Evolutionary conservation across 2,888 invertebrate genomes (phyloP), one percentile per base, ranked within the genome.

Genomic region (Leptogaster cylindrica): DNA sequence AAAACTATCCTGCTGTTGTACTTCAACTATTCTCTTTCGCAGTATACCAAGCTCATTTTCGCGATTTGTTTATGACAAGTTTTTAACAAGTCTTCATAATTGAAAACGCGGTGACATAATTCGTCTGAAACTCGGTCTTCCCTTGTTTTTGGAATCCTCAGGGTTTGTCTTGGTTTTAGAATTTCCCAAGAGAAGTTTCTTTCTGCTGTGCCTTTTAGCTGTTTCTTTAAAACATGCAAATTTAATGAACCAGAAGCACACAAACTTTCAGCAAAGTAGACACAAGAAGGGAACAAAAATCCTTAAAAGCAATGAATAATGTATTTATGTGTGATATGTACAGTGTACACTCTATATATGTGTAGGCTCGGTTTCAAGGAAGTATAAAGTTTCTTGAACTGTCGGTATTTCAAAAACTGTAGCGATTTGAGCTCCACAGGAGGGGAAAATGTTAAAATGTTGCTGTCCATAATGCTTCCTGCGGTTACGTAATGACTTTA

Each of bases 221-320:
- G 8, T 51, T n/a, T 18, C 51, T 39, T 27, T 23, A 41, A 41
- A 41, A 41, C 39, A 61, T 61, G 61, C 61, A 61, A 61, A 61
- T 61, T 61, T 61, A 61, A 61, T 61, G 61, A 61, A 39, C 61
- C 36, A 41, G 61, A 33, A 61, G 39, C 61, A 39, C 41, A 61
- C 41, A 61, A 46, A 61, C 39, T 36, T 51, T 28, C 51, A 46
- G 46, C 28, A 51, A 28, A 28, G 28, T 28, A 51, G 27, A 27
- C 25, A 51, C 51, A 51, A 51, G 51, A 28, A 51, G 28, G 25
- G 51, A 51, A 51, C 28, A 51, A 51, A 51, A 51, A 51, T 51
- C 51, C 28, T 51, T 51, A 28, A 51, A 51, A 51, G 23, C 16
- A 51, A 28, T 27, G 51, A 51, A 51, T 8, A 33, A 33, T n/a